Conservation (phyloP, 1,140 invertebrate genomes). For the Contarinia nasturtii region DNA sequence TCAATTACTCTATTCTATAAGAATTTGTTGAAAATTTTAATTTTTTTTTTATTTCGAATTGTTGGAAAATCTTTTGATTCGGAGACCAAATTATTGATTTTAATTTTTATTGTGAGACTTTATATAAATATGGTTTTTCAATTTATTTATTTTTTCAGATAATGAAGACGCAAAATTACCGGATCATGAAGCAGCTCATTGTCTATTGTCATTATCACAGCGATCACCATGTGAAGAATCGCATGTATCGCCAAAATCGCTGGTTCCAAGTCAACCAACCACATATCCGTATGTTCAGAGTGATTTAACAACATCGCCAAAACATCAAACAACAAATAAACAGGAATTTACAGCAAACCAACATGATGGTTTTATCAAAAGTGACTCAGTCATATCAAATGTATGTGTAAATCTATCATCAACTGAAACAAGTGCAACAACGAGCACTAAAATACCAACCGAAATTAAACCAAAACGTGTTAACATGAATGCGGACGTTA, state of each 20-base stretch:
- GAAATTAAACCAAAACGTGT: too few species aligned
- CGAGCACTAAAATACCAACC: too few species aligned
- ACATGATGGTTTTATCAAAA: too few species aligned
- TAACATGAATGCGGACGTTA: too few species aligned
- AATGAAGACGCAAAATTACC: conserved; percentile 37
- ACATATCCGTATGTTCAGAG: conserved; percentile 3
- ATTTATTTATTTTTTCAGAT: conserved; percentile 16
- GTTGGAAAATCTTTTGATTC: too few species aligned
- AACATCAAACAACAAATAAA: conserved; percentile 5
- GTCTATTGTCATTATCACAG: conserved; percentile 58
- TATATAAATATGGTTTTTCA: too few species aligned
- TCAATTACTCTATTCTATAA: background rate
- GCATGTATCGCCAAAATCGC: conserved; percentile 6
- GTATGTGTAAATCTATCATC: too few species aligned
- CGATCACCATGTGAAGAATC: conserved; percentile 17
- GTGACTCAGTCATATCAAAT: too few species aligned
- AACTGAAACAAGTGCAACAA: too few species aligned
- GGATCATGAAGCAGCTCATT: conserved; percentile 75
- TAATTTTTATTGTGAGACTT: too few species aligned
- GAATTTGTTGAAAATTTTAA: background rate
- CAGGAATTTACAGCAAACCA: too few species aligned
- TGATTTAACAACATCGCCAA: conserved; percentile 18
- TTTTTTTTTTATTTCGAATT: background rate
- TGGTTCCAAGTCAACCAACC: background rate
- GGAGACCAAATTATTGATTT: too few species aligned